phyloP scores from a whole-genome alignment of 2,797 vertebrate species.

The Rhinella marina region DNA sequence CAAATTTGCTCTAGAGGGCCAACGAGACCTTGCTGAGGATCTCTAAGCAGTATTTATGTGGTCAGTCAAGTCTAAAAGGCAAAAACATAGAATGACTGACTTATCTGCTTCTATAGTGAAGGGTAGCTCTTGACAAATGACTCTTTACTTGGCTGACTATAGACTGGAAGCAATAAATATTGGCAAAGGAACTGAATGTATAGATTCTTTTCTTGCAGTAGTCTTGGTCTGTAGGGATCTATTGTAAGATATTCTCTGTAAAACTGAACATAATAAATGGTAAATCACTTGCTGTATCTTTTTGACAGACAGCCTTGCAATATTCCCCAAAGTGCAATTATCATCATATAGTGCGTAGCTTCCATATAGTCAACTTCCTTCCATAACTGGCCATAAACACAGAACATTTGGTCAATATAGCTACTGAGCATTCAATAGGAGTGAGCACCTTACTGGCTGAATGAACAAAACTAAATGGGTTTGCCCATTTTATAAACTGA shows the following conservation, averaged over 20 bases:
- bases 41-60: no score
- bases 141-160: neutral
- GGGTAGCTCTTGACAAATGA: neutral
- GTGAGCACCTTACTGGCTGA: neutral
- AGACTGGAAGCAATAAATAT: conserved; percentile 25
- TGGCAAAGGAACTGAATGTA: neutral
- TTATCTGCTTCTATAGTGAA: neutral
- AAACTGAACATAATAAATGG: neutral
- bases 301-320: neutral
- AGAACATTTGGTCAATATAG: neutral
- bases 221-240: conserved; percentile 20
- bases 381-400: neutral
- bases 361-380: neutral
- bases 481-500: no score
- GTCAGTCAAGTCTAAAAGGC: neutral
- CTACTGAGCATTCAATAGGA: neutral
- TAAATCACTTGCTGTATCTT: neutral
- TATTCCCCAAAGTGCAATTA: conserved; percentile 18
- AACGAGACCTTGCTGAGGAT: no score
- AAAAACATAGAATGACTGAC: neutral
- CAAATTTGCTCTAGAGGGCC: no score
- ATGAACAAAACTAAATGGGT: neutral
- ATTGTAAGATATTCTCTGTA: neutral
- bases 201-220: neutral
- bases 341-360: neutral